Conservation (phyloP, 2,113 vertebrate genomes). For the Mystacornis crossleyi region DNA sequence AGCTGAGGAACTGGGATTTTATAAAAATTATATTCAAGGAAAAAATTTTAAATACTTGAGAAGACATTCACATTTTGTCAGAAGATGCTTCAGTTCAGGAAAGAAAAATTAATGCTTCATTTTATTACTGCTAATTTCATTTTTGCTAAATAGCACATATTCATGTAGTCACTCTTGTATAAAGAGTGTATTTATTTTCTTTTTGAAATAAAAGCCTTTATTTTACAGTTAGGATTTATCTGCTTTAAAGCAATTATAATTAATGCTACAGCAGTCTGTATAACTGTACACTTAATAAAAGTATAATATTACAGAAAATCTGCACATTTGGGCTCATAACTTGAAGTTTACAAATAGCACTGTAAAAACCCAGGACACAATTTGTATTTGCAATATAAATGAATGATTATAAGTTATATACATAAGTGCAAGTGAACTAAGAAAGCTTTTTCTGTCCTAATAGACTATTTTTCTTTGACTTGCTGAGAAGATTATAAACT, state of each 20-base stretch:
- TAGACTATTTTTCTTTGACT: conserved; percentile 20
- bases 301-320: background rate
- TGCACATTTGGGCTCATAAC: background rate
- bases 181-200: background rate
- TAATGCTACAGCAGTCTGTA: background rate
- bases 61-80: background rate
- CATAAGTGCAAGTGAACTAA: conserved; percentile 24
- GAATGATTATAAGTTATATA: background rate
- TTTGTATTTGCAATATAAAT: conserved; percentile 29
- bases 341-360: conserved; percentile 45
- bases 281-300: conserved; percentile 17
- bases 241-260: background rate
- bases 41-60: background rate
- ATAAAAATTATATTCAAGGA: background rate
- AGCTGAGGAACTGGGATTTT: background rate
- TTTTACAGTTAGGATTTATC: background rate
- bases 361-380: conserved; percentile 16
- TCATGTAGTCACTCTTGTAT: background rate
- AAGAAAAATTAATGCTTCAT: background rate
- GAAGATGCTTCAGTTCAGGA: background rate
- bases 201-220: background rate
- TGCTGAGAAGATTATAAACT: conserved; percentile 40
- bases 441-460: conserved; percentile 18
- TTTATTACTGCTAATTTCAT: background rate
- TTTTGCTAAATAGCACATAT: background rate